These are phyloP conservation scores for Gastrophysa polygoni DNA, from an alignment of 2,888 invertebrate genomes.

Conservation along the genomic window DNA sequence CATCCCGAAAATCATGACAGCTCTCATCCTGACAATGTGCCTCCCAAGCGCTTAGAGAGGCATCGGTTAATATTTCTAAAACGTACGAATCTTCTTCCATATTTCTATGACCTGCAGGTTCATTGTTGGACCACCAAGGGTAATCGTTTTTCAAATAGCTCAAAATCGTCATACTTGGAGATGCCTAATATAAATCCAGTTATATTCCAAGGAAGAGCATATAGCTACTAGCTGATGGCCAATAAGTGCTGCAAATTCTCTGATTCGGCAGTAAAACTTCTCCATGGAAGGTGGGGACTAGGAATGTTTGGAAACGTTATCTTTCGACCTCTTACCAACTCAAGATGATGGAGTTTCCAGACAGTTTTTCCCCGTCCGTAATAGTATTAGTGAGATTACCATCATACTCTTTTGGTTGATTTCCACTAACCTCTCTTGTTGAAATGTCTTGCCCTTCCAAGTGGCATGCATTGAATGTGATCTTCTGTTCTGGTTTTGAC, in stretches of 20 bases:
- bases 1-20: neutral
- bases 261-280: conserved; percentile 12
- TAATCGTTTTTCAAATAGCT: conserved; percentile 13
- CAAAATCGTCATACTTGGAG: conserved; percentile 6
- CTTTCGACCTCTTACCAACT: conserved; percentile 1
- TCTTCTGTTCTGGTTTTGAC: no score
- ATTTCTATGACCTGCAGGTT: conserved; percentile 23
- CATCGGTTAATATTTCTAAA: conserved; percentile 3
- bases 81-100: conserved; percentile 12
- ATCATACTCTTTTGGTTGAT: neutral
- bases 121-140: conserved; percentile 1
- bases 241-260: conserved; percentile 7
- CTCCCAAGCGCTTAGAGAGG: conserved; percentile 7
- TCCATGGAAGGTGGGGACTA: neutral
- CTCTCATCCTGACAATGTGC: neutral
- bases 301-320: conserved; percentile 6
- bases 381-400: neutral
- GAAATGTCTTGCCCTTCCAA: no score
- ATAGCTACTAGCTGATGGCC: conserved; percentile 24
- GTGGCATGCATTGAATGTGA: no score
- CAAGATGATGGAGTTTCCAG: neutral
- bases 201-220: conserved; percentile 36
- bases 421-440: no score
- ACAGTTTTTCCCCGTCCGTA: neutral
- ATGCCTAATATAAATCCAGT: conserved; percentile 18